phyloP scores from a whole-genome alignment of 2,113 vertebrate species.

The Perca schrenkii region DNA sequence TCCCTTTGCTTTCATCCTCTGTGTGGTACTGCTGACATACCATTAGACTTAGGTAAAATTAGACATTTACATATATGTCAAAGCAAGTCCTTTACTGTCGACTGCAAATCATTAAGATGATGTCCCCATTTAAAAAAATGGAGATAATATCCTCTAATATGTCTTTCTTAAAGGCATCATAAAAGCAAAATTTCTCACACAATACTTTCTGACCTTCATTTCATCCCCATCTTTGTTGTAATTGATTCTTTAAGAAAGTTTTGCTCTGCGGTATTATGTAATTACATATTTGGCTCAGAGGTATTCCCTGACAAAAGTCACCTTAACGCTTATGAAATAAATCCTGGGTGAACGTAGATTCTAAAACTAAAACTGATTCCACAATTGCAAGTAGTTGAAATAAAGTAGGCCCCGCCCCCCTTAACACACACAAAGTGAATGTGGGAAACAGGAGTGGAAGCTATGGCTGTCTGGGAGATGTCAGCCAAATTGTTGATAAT shows the following conservation, averaged over 20 bases:
- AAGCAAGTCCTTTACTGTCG: not conserved
- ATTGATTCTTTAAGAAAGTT: slow-evolving; percentile 20
- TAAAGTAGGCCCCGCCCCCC: too few species aligned
- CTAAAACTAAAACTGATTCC: not conserved
- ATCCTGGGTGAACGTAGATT: not conserved
- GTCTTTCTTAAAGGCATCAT: slow-evolving; percentile 33
- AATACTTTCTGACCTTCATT: slow-evolving; percentile 22
- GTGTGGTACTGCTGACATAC: slow-evolving; percentile 3
- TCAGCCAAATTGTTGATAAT: too few species aligned
- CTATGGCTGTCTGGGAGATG: too few species aligned
- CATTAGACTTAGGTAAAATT: slow-evolving; percentile 9
- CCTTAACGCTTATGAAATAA: not conserved
- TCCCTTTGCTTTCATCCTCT: not conserved
- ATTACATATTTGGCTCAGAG: slow-evolving; percentile 21
- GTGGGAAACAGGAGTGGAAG: too few species aligned
- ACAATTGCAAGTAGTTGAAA: not conserved
- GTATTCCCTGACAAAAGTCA: slow-evolving; percentile 1
- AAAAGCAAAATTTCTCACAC: not conserved
- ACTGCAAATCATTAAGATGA: slow-evolving; percentile 16
- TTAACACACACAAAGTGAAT: too few species aligned
- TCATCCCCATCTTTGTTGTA: not conserved
- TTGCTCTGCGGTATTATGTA: slow-evolving; percentile 11
- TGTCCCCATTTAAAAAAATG: not conserved
- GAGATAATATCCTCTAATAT: not conserved
- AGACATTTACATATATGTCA: slow-evolving; percentile 19